phyloP scores from a whole-genome alignment of 1,140 invertebrate species.

The Metopolophium dirhodum region DNA sequence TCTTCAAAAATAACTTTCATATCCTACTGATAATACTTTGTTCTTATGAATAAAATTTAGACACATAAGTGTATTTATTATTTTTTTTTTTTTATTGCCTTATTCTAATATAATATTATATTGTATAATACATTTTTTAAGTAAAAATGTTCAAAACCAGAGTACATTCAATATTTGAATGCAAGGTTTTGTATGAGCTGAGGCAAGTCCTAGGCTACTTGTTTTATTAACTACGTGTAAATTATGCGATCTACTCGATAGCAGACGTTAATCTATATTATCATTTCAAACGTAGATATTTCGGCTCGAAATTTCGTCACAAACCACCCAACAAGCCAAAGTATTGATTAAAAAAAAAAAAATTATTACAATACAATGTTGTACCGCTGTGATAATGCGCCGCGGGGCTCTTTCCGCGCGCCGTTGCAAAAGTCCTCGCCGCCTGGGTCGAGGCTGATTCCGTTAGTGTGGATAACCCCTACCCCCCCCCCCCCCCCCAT shows the following conservation, averaged over 20 bases:
- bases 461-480: neutral
- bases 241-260: neutral
- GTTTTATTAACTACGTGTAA: neutral
- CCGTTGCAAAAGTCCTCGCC: neutral
- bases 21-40: too few species aligned
- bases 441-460: neutral
- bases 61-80: too few species aligned
- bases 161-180: too few species aligned
- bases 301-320: neutral
- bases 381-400: neutral
- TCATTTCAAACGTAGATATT: neutral
- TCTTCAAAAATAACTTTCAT: neutral
- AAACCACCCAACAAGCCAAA: neutral
- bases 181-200: too few species aligned
- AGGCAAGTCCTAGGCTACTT: too few species aligned
- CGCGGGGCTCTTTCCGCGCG: neutral
- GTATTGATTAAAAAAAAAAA: conserved; percentile 35
- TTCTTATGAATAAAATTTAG: too few species aligned
- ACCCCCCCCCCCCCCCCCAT: too few species aligned
- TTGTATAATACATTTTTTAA: too few species aligned
- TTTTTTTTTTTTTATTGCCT: too few species aligned
- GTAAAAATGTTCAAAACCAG: too few species aligned
- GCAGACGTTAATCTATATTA: neutral
- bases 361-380: conserved; percentile 10
- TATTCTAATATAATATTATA: too few species aligned